Conservation (phyloP, 2,797 vertebrate genomes). For the Rhinatrema bivittatum region DNA sequence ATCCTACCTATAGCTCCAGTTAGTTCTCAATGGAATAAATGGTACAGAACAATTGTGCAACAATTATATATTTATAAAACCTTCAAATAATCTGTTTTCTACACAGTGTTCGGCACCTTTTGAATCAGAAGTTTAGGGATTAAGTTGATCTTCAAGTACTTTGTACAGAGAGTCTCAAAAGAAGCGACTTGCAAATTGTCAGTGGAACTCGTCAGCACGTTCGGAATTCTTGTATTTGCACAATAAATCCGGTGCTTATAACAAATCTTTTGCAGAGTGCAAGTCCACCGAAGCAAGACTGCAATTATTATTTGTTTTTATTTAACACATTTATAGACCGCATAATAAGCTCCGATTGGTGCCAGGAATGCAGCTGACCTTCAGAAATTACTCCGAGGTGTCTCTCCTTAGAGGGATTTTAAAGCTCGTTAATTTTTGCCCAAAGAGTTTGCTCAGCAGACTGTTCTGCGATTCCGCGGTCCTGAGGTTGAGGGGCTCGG, state of each 20-base stretch:
- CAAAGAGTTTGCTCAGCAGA: conserved; percentile 95
- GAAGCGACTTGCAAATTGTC: conserved; percentile 54
- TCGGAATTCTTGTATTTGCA: conserved; percentile 70
- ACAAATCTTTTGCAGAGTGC: conserved; percentile 79
- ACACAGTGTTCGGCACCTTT: conserved; percentile 41
- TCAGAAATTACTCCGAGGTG: conserved; percentile 79
- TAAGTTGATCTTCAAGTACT: conserved; percentile 79
- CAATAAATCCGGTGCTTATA: conserved; percentile 72
- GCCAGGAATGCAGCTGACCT: conserved; percentile 47
- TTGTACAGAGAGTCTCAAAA: conserved; percentile 57
- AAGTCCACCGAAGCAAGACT: conserved; percentile 72
- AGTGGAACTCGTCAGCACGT: conserved; percentile 66
- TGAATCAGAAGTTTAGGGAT: conserved; percentile 62
- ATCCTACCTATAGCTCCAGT: too few relatives aligned
- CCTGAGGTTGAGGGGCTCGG: conserved; percentile 67
- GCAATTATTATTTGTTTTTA: conserved; percentile 14
- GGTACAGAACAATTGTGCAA: conserved; percentile 18
- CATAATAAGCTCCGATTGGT: too few relatives aligned
- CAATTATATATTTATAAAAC: too few relatives aligned
- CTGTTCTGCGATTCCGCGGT: conserved; percentile 93
- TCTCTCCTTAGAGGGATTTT: conserved; percentile 97
- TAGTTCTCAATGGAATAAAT: conserved; percentile 37
- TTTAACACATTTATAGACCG: conserved; percentile 31
- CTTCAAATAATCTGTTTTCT: conserved; percentile 31
- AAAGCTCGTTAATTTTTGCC: conserved; percentile 95